Evolutionary conservation across 2,113 vertebrate genomes (phyloP), one percentile per base, ranked within the genome.

Genomic region (Bujurquina vittata): DNA sequence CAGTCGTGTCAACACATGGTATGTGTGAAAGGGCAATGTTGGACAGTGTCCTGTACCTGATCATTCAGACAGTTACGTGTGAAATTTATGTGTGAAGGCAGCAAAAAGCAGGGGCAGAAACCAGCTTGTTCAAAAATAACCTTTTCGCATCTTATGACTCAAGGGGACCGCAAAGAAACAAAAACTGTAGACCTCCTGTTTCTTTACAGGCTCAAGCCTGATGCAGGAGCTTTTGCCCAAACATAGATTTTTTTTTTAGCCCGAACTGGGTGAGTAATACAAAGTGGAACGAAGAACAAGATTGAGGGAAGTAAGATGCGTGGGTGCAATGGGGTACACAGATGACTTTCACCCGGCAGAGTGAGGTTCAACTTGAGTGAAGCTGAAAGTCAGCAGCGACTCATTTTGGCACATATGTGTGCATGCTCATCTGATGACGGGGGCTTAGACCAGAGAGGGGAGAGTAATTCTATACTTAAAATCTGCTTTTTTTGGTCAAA

Each of bases 241-340:
- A 72, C 46, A 72, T 72, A n/a, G 46, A 52, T 72, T 26, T 52
- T 52, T 72, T 72, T 52, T 31, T 72, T 3, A 52, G 23, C 31
- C 65, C 17, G n/a, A 72, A n/a, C 2, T 31, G 46, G 46, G 46
- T 52, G 46, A 72, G 43, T 52, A 72, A 72, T 12, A 31, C 43
- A 72, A 72, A 52, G 65, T n/a, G 65, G 65, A 52, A 52, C 52
- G 43, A 72, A 52, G 65, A 72, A 52, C 65, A 72, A 31, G 14
- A 72, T 31, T 69, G 5, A 20, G 43, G 43, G 43, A 52, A 72
- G 11, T 52, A 31, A 72, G 43, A 52, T 20, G 43, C 2, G 43
- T 72, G 43, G 65, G 23, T 52, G 43, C 65, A 29, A 31, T 17
- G 3, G 65, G 43, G 43, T 20, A 23, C 29, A 52, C 23, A 52